Percentiles rank a stretch among this genome's conserved stretches.
Evolutionary conservation across 2,797 vertebrate species (phyloP).

Genomic region (Pterois miles): DNA sequence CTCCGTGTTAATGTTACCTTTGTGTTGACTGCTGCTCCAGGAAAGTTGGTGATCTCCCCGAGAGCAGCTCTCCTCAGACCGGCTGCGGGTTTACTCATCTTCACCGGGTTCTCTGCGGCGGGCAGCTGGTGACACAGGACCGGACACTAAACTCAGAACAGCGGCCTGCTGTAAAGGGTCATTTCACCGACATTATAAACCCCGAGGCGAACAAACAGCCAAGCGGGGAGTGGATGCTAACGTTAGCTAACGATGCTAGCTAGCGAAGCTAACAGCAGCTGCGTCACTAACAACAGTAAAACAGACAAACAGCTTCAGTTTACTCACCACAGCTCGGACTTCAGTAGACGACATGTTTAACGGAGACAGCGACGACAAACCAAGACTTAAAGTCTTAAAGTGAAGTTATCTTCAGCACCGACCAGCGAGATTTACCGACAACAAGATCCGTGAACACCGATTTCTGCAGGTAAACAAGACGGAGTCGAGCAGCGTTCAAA

Average conservation of each 20-base stretch:
- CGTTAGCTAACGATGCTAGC: background rate
- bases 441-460: background rate
- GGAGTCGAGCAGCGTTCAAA: slow-evolving; percentile 57
- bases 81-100: slow-evolving; percentile 69
- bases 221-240: accelerated
- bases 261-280: background rate
- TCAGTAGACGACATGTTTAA: slow-evolving; percentile 59
- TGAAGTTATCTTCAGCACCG: background rate
- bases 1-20: slow-evolving; percentile 58
- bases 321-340: slow-evolving; percentile 56
- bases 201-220: background rate
- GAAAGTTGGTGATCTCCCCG: slow-evolving; percentile 88
- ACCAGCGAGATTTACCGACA: background rate
- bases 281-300: background rate
- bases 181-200: background rate
- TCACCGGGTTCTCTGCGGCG: slow-evolving; percentile 52
- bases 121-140: slow-evolving; percentile 2
- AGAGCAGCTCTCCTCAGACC: slow-evolving; percentile 82
- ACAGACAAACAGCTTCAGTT: accelerated
- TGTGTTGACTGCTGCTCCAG: slow-evolving; percentile 50
- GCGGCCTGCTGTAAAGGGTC: accelerated
- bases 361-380: accelerated
- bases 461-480: background rate
- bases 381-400: accelerated
- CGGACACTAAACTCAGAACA: accelerated